These are phyloP conservation scores for Caenorhabditis sinica DNA, from an alignment of 2,888 invertebrate species.

Conservation along the genomic window DNA sequence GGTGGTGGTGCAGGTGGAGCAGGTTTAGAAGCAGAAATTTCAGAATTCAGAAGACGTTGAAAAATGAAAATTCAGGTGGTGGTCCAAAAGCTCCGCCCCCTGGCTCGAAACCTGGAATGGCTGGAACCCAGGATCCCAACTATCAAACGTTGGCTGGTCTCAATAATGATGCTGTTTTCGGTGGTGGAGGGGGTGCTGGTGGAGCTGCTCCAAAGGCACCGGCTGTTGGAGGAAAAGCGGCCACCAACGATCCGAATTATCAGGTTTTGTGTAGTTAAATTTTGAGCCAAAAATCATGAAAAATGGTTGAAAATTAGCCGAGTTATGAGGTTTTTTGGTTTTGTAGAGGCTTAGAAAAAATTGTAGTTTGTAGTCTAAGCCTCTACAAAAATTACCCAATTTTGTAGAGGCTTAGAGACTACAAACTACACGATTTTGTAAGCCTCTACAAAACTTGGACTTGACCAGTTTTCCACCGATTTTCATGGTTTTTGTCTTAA, in stretches of 20 bases:
- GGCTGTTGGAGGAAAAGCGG: conserved; percentile 37
- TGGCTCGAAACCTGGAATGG: conserved; percentile 43
- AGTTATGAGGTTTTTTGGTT: conserved; percentile 24
- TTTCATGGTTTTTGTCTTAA: neutral
- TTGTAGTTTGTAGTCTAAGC: neutral
- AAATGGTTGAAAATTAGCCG: conserved; percentile 30
- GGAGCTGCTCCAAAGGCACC: conserved; percentile 30
- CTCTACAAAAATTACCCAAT: no score
- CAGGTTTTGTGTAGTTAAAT: conserved; percentile 26
- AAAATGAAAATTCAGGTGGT: neutral
- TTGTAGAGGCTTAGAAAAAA: no score
- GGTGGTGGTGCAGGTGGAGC: conserved; percentile 2
- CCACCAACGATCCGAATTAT: conserved; percentile 41
- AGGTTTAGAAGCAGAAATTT: neutral
- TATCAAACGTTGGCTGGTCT: conserved; percentile 46
- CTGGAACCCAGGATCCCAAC: conserved; percentile 42
- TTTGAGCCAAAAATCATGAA: no score
- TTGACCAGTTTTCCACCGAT: neutral
- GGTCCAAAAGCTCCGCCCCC: conserved; percentile 29
- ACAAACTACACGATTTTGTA: neutral
- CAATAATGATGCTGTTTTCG: conserved; percentile 34
- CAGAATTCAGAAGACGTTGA: neutral
- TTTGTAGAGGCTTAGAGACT: neutral
- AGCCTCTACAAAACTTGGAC: neutral
- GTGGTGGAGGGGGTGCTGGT: conserved; percentile 22